Evolutionary conservation across 2,113 vertebrate genomes (phyloP).

Genomic region (Rafetus swinhoei): DNA sequence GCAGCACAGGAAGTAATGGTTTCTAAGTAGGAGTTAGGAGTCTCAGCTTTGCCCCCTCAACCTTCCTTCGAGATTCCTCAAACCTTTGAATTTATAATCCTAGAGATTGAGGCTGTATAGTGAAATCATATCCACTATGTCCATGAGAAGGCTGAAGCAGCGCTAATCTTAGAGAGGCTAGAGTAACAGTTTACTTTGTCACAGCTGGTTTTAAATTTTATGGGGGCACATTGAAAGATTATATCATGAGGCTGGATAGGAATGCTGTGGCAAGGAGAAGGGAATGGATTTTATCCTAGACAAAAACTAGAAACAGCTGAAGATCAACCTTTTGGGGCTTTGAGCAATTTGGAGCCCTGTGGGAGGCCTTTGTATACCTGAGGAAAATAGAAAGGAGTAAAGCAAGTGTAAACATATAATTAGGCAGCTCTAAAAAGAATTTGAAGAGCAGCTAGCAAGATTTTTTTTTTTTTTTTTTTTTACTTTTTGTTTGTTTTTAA

Average conservation of each 20-base stretch:
- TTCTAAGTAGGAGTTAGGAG: not conserved
- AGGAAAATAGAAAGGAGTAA: not conserved
- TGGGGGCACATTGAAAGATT: not conserved
- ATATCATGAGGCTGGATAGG: not conserved
- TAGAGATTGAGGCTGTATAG: not conserved
- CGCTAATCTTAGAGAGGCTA: not conserved
- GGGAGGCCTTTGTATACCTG: not conserved
- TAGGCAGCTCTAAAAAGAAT: not conserved
- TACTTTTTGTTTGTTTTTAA: not conserved
- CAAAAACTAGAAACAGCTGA: not conserved
- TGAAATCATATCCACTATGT: not conserved
- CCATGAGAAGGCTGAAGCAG: not conserved
- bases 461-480: too few species aligned
- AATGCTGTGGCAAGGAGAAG: not conserved
- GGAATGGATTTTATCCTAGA: not conserved
- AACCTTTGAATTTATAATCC: not conserved
- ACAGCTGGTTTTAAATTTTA: not conserved
- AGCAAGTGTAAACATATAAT: not conserved
- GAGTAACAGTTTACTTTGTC: not conserved
- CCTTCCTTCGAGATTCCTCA: not conserved
- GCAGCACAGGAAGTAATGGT: not conserved
- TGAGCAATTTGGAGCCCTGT: not conserved
- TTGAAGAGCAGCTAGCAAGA: not conserved
- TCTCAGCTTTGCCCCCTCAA: not conserved
- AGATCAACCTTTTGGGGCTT: accelerated